These are phyloP conservation scores for Acleris laterana DNA, from an alignment of 2,888 invertebrate genomes.

Conservation along the genomic window DNA sequence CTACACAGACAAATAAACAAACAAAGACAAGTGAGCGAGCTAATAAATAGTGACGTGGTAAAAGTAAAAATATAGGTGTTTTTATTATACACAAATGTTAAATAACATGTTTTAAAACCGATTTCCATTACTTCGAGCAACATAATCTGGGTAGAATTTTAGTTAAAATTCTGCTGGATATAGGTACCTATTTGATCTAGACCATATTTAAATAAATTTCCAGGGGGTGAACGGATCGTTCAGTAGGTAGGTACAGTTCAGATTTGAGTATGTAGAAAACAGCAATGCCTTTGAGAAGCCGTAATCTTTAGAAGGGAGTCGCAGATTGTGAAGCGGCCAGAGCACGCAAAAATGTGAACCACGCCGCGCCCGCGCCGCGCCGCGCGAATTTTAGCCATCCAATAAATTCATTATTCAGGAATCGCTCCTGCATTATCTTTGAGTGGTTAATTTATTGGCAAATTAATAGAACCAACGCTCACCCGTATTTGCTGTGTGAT, in stretches of 20 bases:
- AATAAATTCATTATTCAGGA: conserved; percentile 43
- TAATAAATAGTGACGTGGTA: no score
- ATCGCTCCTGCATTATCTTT: conserved; percentile 44
- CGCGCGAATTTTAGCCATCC: conserved; percentile 31
- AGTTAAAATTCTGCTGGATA: no score
- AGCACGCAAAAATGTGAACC: conserved; percentile 33
- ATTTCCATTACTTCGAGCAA: no score
- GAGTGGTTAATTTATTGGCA: conserved; percentile 67
- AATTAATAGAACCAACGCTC: conserved; percentile 63
- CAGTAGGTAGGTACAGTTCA: not conserved
- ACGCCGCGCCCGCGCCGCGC: conserved; percentile 17
- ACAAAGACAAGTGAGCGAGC: no score
- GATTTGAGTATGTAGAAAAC: conserved; percentile 20
- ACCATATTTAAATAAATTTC: no score
- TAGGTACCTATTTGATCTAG: no score
- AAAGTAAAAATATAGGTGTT: no score
- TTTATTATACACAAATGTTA: no score
- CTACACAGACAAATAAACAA: no score
- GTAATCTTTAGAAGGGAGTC: conserved; percentile 17
- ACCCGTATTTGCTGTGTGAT: conserved; percentile 68
- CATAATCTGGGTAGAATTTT: no score
- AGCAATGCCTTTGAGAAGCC: conserved; percentile 24
- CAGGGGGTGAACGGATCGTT: no score
- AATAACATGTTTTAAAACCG: no score
- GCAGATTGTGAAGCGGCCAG: conserved; percentile 16